Conservation (phyloP, 2,113 vertebrate genomes). For the Cavia porcellus region DNA sequence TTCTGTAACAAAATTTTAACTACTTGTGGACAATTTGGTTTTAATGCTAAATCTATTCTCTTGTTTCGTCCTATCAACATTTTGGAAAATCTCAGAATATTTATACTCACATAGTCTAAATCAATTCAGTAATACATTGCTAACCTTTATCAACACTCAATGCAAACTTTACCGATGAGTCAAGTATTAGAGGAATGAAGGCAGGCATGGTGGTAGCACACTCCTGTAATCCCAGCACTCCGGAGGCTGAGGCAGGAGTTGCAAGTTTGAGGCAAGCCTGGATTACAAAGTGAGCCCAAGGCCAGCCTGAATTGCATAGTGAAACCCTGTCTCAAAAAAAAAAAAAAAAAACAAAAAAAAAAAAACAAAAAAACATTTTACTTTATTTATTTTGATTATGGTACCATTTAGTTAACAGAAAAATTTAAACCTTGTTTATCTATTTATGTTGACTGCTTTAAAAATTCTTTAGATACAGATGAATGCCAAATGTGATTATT, state of each 20-base stretch:
- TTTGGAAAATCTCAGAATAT: slow-evolving; percentile 27
- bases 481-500: neutral
- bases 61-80: neutral
- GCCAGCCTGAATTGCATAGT: no score
- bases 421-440: neutral
- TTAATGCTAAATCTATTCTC: slow-evolving; percentile 49
- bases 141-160: neutral
- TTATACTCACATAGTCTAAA: neutral
- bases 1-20: slow-evolving; percentile 23
- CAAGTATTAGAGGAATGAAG: neutral
- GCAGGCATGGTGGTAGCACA: no score
- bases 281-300: no score
- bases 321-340: no score
- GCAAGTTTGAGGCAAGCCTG: no score
- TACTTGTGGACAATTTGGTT: slow-evolving; percentile 9
- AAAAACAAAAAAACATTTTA: neutral
- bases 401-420: neutral
- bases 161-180: neutral
- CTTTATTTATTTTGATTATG: slow-evolving; percentile 22
- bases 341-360: no score
- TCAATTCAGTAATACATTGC: neutral
- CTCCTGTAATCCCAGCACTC: no score
- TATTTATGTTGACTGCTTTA: neutral
- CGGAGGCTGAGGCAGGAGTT: no score
- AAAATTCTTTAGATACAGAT: neutral